phyloP scores from a whole-genome alignment of 2,113 vertebrate species.

The Corythoichthys intestinalis region DNA sequence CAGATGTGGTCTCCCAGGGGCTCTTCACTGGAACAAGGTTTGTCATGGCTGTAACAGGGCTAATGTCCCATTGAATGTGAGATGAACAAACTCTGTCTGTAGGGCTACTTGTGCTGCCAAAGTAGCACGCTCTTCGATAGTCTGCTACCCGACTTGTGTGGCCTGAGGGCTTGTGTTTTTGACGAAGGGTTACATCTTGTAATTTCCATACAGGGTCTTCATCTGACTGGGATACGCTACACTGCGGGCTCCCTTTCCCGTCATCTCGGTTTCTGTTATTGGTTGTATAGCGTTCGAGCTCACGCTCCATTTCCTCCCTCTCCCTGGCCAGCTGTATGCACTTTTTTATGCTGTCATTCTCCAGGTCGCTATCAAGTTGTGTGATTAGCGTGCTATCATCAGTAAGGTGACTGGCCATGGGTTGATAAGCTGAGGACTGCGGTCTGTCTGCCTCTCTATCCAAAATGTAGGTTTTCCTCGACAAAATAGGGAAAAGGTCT shows the following conservation, averaged over 20 bases:
- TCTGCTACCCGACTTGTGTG: constrained; percentile 62
- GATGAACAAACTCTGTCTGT: constrained; percentile 55
- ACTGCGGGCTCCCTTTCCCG: constrained; percentile 41
- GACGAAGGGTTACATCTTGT: constrained; percentile 66
- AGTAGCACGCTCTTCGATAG: constrained; percentile 73
- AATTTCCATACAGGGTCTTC: constrained; percentile 70
- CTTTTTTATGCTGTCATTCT: constrained; percentile 57
- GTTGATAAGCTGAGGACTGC: constrained; percentile 35
- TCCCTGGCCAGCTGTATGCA: constrained; percentile 67
- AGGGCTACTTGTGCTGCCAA: constrained; percentile 76
- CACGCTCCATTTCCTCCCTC: constrained; percentile 67
- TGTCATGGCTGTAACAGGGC: constrained; percentile 68
- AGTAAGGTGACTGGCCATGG: constrained; percentile 57
- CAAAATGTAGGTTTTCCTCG: constrained; percentile 40
- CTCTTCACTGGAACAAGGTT: constrained; percentile 59
- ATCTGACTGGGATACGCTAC: constrained; percentile 24
- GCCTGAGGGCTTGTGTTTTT: constrained; percentile 57
- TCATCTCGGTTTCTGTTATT: constrained; percentile 30
- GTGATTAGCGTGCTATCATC: constrained; percentile 60
- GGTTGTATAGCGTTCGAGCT: constrained; percentile 54
- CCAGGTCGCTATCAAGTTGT: constrained; percentile 58
- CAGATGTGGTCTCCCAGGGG: constrained; percentile 29
- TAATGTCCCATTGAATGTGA: constrained; percentile 74
- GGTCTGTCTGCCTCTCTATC: constrained; percentile 41
- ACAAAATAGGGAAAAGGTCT: constrained; percentile 56